Evolutionary conservation across 2,113 vertebrate genomes (phyloP), one percentile per base, ranked within the genome.

Genomic region (Pedetes capensis): DNA sequence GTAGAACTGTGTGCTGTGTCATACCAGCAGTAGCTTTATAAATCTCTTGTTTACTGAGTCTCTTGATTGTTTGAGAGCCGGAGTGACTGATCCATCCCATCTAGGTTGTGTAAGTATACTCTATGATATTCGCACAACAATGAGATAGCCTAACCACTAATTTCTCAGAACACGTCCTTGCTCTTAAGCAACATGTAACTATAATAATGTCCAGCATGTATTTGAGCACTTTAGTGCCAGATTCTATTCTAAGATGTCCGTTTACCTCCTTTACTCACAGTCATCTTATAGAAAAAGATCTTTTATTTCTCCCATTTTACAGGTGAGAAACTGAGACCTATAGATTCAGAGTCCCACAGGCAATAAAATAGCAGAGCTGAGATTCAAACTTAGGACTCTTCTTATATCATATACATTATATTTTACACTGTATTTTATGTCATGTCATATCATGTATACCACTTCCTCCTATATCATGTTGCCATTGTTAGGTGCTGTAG

Each of bases 261-360:
- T 7, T 69, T 79, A 37, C 1, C n/a, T 23, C n/a, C 12, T 59
- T 66, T 59, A 11, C 23, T 93, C 39, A 34, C 12, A 47, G 3
- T 87, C 39, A 25, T 44, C 34, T 61, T 71, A 8, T 29, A 23
- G 61, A 16, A 57, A 80, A 53, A 64, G 11, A n/a, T 32, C 27
- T 82, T 10, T 44, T 37, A 57, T 69, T 71, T 59, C 47, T 34
- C 1, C 27, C 29, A 32, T 82, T 55, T 81, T 66, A 51, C 8
- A 64, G 12, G 55, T 61, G 59, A 71, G 44, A 91, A 92, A 80
- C 42, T 12, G 27, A 91, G 37, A 34, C 72, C 37, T 81, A 74
- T 16, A 63, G 53, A 92, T 8, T 71, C 16, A 14, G 32, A 61
- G 23, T 34, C 39, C 37, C 34, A 27, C 11, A 57, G 8, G 20